Evolutionary conservation across 2,888 invertebrate species (phyloP), one percentile per base, ranked within the genome.

Genomic region (Stenotaenia linearis): DNA sequence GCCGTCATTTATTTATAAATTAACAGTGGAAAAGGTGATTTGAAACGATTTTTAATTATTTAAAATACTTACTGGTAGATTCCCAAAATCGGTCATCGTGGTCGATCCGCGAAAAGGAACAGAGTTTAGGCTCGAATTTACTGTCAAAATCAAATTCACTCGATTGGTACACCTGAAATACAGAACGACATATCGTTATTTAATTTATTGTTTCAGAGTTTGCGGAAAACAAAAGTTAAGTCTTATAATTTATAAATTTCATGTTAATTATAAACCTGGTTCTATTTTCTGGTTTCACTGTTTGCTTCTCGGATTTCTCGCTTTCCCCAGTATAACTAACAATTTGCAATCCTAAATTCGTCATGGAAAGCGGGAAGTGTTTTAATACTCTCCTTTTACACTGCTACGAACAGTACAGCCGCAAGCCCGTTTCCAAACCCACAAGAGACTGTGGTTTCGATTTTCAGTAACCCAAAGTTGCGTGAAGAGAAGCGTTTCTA

Each of bases 41-140:
- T 28, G 3, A 69, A 69, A 69, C n/a, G 69, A 69, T 28, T 9
- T 12, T 10, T 5, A 12, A 25, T 12, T 69, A 25, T 25, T 69
- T 28, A 10, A 69, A 69, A 69, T 28, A 69, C 69, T 69, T 28
- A 69, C 69, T 7, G 25, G 69, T 15, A 28, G 69, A 28, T 28
- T 69, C 3, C 69, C 69, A 69, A 25, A 69, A 25, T 0, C 25
- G 12, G 25, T 69, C 69, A 69, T 69, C 69, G 6, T 69, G 69
- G 0, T 69, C n/a, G 69, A 69, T 25, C 9, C 25, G 69, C 28
- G 69, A 7, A n/a, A 28, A 69, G 1, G 25, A 69, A 28, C 25
- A 69, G 25, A 69, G 69, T 69, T 69, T 25, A 12, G 69, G 69
- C 28, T 69, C 69, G 28, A 69, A 69, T 69, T 69, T 69, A 69